phyloP scores from a whole-genome alignment of 92 coral and sea anemone genomes.

The Epizoanthus rinbou region DNA sequence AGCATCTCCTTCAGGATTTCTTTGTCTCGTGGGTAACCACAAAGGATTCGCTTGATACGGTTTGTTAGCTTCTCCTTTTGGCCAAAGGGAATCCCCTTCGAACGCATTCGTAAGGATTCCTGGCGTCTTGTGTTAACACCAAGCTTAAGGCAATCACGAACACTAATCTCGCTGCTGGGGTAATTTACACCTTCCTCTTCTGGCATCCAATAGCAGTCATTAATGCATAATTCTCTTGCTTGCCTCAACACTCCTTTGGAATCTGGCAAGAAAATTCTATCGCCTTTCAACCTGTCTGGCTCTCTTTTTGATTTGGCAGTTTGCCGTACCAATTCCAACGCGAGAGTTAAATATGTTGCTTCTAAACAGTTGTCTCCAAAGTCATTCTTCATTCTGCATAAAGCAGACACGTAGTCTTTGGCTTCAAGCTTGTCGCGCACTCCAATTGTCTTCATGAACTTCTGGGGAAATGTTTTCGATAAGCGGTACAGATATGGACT shows the following conservation, averaged over 20 bases:
- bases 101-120: slow-evolving; percentile 34
- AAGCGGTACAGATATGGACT: slow-evolving; percentile 60
- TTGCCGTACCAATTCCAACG: slow-evolving; percentile 25
- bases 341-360: neutral
- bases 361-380: slow-evolving; percentile 39
- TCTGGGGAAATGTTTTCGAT: slow-evolving; percentile 5
- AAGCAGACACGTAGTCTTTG: slow-evolving; percentile 48
- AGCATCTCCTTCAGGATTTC: slow-evolving; percentile 75
- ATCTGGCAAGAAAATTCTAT: slow-evolving; percentile 60
- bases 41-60: slow-evolving; percentile 62
- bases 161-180: slow-evolving; percentile 35
- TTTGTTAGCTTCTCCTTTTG: slow-evolving; percentile 67
- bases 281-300: neutral
- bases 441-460: slow-evolving; percentile 43
- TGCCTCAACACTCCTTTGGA: slow-evolving; percentile 44
- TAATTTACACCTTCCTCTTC: slow-evolving; percentile 54
- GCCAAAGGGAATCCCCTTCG: slow-evolving; percentile 24
- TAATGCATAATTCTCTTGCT: slow-evolving; percentile 53
- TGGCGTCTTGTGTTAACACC: slow-evolving; percentile 67
- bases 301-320: neutral
- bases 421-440: slow-evolving; percentile 48
- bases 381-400: slow-evolving; percentile 22
- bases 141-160: slow-evolving; percentile 38
- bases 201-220: slow-evolving; percentile 71
- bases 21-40: slow-evolving; percentile 64